Conservation (phyloP, 1,140 invertebrate species). For the Leptinotarsa texana region DNA sequence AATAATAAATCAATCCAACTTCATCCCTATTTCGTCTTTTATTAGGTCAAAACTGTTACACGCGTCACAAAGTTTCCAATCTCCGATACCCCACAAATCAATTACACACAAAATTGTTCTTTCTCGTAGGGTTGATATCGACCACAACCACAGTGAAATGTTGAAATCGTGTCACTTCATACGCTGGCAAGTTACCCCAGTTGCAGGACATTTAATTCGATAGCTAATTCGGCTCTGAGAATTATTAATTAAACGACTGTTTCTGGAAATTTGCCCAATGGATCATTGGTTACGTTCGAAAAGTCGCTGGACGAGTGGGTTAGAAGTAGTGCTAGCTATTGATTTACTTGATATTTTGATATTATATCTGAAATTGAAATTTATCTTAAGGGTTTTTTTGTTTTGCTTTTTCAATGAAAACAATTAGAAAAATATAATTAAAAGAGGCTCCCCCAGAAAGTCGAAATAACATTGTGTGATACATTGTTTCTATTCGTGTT, state of each 20-base stretch:
- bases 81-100: background rate
- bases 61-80: background rate
- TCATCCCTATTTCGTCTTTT: background rate
- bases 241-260: slow-evolving; percentile 11
- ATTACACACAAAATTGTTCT: background rate
- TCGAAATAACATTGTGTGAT: too few relatives aligned
- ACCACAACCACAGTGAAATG: background rate
- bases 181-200: background rate
- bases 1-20: background rate
- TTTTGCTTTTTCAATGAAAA: too few relatives aligned
- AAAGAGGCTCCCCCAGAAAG: too few relatives aligned
- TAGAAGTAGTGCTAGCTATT: too few relatives aligned
- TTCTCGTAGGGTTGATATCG: background rate
- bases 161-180: background rate
- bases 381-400: too few relatives aligned
- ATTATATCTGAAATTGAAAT: too few relatives aligned
- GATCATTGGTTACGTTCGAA: background rate
- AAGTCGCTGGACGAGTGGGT: background rate
- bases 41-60: background rate
- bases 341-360: too few relatives aligned
- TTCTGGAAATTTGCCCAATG: background rate
- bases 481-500: too few relatives aligned
- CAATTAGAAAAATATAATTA: too few relatives aligned
- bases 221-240: slow-evolving; percentile 11
- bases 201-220: slow-evolving; percentile 5